Evolutionary conservation across 1,140 invertebrate species (phyloP).

Genomic region (Phocides pigmalion): DNA sequence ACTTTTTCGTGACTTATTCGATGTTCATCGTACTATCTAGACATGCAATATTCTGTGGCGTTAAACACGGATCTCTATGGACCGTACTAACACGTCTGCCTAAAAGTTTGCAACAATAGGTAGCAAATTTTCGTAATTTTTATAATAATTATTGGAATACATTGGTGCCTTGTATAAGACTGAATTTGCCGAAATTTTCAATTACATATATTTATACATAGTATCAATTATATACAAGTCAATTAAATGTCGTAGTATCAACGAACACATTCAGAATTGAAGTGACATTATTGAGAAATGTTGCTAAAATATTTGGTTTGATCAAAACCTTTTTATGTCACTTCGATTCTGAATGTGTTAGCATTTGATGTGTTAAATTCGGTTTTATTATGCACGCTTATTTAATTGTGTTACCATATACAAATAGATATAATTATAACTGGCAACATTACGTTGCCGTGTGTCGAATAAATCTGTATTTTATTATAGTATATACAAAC

Average conservation of each 20-base stretch:
- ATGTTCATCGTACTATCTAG: no score
- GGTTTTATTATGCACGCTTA: conserved; percentile 45
- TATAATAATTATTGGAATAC: conserved; percentile 29
- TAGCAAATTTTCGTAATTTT: no score
- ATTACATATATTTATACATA: conserved; percentile 37
- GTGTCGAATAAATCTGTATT: conserved; percentile 46
- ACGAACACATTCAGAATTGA: no score
- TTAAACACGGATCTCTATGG: no score
- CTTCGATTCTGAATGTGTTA: no score
- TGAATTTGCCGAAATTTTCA: conserved; percentile 46
- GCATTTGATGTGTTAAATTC: conserved; percentile 29
- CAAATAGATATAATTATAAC: conserved; percentile 34
- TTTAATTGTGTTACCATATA: conserved; percentile 60
- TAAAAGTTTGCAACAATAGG: no score
- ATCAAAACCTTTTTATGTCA: no score
- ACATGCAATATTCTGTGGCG: no score
- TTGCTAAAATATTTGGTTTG: no score
- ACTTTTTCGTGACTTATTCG: no score
- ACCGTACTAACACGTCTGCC: no score
- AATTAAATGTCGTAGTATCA: conserved; percentile 31
- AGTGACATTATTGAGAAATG: no score
- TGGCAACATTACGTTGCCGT: conserved; percentile 55
- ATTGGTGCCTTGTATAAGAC: conserved; percentile 72
- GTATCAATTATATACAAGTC: conserved; percentile 12
- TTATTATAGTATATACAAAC: conserved; percentile 16